Conservation (phyloP, 2,888 invertebrate genomes). For the Caenorhabditis sp. region DNA sequence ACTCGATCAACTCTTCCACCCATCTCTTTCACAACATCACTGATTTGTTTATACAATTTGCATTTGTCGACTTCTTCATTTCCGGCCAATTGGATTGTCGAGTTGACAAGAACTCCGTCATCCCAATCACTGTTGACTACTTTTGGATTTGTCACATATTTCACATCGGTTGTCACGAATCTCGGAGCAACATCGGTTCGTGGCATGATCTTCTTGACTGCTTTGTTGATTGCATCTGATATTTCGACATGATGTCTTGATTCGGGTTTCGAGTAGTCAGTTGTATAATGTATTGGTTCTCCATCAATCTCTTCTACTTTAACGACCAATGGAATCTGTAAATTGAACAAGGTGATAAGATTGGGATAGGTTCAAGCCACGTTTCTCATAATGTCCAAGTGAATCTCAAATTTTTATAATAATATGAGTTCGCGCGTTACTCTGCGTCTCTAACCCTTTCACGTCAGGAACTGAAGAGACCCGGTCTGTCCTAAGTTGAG, state of each 20-base stretch:
- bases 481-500: no score
- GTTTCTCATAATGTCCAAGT: no score
- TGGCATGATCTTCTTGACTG: constrained; percentile 55
- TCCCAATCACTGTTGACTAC: constrained; percentile 60
- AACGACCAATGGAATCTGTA: constrained; percentile 57
- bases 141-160: constrained; percentile 66
- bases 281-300: constrained; percentile 56
- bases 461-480: no score
- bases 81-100: constrained; percentile 50
- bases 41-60: constrained; percentile 50
- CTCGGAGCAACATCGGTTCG: constrained; percentile 54
- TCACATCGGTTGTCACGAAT: constrained; percentile 59
- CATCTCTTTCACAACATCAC: constrained; percentile 40
- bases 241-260: constrained; percentile 62
- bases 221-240: constrained; percentile 46
- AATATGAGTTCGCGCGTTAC: no score
- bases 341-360: no score
- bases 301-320: constrained; percentile 52
- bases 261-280: constrained; percentile 61
- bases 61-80: constrained; percentile 54
- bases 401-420: no score
- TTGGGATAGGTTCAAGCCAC: no score
- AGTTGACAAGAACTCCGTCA: constrained; percentile 62
- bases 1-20: constrained; percentile 53
- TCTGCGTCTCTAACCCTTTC: no score